Evolutionary conservation across 2,888 invertebrate species (phyloP).

Genomic region (Trachelus iudaicus): DNA sequence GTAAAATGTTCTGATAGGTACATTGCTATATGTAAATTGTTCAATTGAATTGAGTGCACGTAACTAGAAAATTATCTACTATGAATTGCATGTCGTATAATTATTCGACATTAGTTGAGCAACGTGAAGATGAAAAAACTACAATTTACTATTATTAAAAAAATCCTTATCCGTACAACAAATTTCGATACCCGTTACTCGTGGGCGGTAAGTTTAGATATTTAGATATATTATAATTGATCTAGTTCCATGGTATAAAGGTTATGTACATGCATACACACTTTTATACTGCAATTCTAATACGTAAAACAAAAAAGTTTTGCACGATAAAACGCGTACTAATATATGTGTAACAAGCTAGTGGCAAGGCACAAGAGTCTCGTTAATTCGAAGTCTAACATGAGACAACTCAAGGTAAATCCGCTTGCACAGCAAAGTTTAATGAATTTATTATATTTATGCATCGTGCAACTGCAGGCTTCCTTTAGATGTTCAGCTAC

Average conservation of each 20-base stretch:
- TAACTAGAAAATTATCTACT: too few species aligned
- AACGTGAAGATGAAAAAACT: too few species aligned
- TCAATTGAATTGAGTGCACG: neutral
- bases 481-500: conserved; percentile 27
- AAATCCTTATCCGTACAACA: neutral
- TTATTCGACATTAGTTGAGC: too few species aligned
- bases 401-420: conserved; percentile 33
- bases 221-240: neutral
- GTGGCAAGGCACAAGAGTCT: neutral
- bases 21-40: neutral
- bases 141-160: neutral
- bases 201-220: neutral
- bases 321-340: neutral
- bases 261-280: too few species aligned
- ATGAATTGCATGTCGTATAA: too few species aligned
- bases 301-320: neutral
- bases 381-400: neutral
- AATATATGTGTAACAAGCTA: neutral
- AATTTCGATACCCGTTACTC: neutral
- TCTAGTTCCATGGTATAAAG: neutral
- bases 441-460: conserved; percentile 22
- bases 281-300: neutral
- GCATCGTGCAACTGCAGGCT: conserved; percentile 1
- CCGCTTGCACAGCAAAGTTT: conserved; percentile 41
- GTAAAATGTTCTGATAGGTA: neutral